Percentiles rank a stretch among this genome's conserved stretches.
These are phyloP conservation scores for Rhynchomys soricoides DNA, from an alignment of 2,113 vertebrate genomes.

Conservation along the genomic window DNA sequence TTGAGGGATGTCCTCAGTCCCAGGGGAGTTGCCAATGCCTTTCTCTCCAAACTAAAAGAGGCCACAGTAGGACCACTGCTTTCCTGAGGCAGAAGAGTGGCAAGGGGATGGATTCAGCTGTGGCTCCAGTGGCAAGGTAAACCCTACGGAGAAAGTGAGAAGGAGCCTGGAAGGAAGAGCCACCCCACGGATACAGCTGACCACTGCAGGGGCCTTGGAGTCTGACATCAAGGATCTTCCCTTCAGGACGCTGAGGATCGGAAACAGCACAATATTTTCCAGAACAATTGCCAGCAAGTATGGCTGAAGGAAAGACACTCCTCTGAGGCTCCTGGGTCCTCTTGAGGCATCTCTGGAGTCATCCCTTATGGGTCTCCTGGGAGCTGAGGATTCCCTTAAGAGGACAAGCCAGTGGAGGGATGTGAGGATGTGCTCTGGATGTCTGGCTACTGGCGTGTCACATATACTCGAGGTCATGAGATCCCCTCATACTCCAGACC, in stretches of 20 bases:
- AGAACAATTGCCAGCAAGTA: neutral
- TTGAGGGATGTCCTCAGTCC: neutral
- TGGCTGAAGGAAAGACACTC: neutral
- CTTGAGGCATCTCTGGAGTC: neutral
- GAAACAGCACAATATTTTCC: neutral
- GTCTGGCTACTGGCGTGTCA: neutral
- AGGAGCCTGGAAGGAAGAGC: neutral
- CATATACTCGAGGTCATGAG: neutral
- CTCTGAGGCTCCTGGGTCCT: rapidly evolving
- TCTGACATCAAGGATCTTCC: neutral
- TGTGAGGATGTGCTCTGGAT: neutral
- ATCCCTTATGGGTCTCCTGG: no score
- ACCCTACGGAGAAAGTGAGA: neutral
- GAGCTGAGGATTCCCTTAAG: neutral
- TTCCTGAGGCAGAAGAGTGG: neutral
- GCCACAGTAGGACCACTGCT: neutral
- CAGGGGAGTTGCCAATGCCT: neutral
- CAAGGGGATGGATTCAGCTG: neutral
- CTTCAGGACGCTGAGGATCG: neutral
- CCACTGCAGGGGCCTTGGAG: neutral
- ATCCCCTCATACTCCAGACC: neutral
- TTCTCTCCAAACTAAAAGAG: neutral
- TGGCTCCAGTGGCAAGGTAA: neutral
- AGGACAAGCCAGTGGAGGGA: neutral
- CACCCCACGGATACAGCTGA: neutral